These are phyloP conservation scores for Gallinago stenura DNA, from an alignment of 2,797 vertebrate species.

Conservation along the genomic window DNA sequence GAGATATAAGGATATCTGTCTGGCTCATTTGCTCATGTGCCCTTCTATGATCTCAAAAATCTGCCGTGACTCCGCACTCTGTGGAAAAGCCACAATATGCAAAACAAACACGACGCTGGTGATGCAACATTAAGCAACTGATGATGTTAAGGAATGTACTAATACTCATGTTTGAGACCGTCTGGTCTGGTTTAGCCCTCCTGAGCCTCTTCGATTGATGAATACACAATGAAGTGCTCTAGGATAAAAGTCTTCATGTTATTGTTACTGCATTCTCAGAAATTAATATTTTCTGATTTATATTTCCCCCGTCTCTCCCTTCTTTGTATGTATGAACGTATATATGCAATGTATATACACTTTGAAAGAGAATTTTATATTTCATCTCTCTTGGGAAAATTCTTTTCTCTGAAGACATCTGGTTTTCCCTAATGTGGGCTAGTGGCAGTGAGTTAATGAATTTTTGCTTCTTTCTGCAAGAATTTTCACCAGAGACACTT, in stretches of 20 bases:
- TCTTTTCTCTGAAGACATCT: background rate
- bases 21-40: background rate
- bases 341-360: background rate
- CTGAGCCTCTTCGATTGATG: slow-evolving; percentile 27
- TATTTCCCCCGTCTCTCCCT: background rate
- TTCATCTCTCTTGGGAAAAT: slow-evolving; percentile 18
- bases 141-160: slow-evolving; percentile 61
- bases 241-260: background rate
- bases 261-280: background rate
- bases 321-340: background rate
- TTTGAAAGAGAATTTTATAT: slow-evolving; percentile 30
- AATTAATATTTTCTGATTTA: background rate
- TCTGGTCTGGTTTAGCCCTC: slow-evolving; percentile 42
- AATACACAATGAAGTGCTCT: slow-evolving; percentile 12
- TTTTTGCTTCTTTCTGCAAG: slow-evolving; percentile 34
- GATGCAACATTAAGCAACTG: slow-evolving; percentile 57
- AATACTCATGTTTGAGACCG: background rate
- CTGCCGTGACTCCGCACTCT: background rate
- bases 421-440: slow-evolving; percentile 5
- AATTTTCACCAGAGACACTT: slow-evolving; percentile 34
- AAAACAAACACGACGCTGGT: slow-evolving; percentile 48
- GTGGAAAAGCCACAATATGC: slow-evolving; percentile 5
- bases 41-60: slow-evolving; percentile 31
- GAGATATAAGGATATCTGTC: background rate
- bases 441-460: slow-evolving; percentile 37